Evolutionary conservation across 2,113 vertebrate genomes (phyloP), one percentile per base, ranked within the genome.

Genomic region (Salvelinus namaycush): DNA sequence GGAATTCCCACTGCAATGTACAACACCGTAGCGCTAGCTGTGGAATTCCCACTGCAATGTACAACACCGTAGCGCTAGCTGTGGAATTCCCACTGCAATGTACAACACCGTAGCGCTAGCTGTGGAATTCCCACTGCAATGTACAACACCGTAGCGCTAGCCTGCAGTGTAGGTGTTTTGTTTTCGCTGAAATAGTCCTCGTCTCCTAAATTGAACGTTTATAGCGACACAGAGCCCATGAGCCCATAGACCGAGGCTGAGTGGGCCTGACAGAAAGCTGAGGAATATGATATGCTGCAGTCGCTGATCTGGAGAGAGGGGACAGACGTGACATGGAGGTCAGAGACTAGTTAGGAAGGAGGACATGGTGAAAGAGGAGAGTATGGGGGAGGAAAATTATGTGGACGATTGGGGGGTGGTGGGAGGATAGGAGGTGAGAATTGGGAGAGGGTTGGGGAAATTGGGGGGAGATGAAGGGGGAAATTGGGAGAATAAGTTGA

Each of bases 341-440:
- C 74, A 60, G 74, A 51, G 20, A 69, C 74, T 76, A 29, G 57
- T 76, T 70, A 70, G 31, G 57, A 39, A n/a, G 18, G 6, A 59
- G 44, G 18, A 54, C 9, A 26, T 54, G 51, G 51, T 54, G 51
- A 54, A 54, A 29, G 64, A 5, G 11, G 9, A 13, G 64, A 44
- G 39, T 44, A 27, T 9, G 27, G 8, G 27, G 26, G 26, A 20
- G 29, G 18, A 8, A 29, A 16, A 27, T 1, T 2, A 4, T 3
- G 64, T 26, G 26, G 29, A 34, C 29, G 29, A 68, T 11, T 48
- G 29, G 22, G 13, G 29, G 22, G 27, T 44, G 22, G 54, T 26
- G 54, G 27, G n/a, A 44, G 29, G 9, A 44, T 44, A 9, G 39
- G 39, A 2, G 39, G 8, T 11, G 39, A 44, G 27, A 9, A 29